Conservation (phyloP, 2,888 invertebrate genomes). For the Oscheius onirici region DNA sequence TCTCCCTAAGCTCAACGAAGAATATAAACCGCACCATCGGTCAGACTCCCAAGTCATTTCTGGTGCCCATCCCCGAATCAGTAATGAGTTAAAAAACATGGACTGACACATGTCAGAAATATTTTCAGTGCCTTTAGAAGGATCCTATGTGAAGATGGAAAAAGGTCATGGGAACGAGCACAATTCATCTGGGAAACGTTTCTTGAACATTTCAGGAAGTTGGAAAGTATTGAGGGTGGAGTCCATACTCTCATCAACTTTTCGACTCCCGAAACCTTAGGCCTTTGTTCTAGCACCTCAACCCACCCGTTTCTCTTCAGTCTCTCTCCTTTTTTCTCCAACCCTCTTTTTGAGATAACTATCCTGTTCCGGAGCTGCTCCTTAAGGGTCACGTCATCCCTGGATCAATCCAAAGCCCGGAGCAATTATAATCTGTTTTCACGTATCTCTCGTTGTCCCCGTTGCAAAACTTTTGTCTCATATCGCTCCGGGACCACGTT, state of each 20-base stretch:
- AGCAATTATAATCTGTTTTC: conserved; percentile 30
- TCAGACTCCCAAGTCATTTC: not conserved
- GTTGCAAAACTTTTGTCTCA: not conserved
- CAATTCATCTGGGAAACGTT: too few relatives aligned
- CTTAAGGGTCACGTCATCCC: conserved; percentile 23
- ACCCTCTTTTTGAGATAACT: conserved; percentile 11
- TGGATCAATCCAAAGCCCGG: conserved; percentile 27
- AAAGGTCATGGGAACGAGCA: too few relatives aligned
- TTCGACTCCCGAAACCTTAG: not conserved
- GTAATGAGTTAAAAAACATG: conserved; percentile 17
- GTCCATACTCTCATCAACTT: not conserved
- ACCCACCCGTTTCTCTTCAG: conserved; percentile 1
- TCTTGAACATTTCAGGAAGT: not conserved
- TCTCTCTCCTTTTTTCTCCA: not conserved
- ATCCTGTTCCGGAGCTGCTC: conserved; percentile 27
- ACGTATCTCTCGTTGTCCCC: not conserved
- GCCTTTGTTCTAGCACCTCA: conserved; percentile 15
- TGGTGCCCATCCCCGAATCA: not conserved
- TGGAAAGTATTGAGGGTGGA: not conserved
- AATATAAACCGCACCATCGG: conserved; percentile 8
- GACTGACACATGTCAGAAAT: conserved; percentile 20
- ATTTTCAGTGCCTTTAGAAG: not conserved
- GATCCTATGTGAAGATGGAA: too few relatives aligned
- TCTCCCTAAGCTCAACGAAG: not conserved
- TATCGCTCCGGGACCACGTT: too few relatives aligned